These are phyloP conservation scores for Eupithecia vulgata DNA, from an alignment of 2,888 invertebrate species.

Conservation along the genomic window DNA sequence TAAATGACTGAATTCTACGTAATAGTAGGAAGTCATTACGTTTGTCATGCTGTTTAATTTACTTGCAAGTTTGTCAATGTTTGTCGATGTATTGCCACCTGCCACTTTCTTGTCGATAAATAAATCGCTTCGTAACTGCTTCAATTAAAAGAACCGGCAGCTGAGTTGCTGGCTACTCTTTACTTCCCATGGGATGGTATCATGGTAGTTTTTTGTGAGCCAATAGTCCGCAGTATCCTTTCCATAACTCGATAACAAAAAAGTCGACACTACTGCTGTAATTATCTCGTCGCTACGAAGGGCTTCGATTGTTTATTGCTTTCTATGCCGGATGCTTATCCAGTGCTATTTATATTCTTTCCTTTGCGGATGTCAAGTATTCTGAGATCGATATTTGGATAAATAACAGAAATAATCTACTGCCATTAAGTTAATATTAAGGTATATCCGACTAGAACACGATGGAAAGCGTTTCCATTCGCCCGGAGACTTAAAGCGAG, in stretches of 20 bases:
- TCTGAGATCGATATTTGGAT: not conserved
- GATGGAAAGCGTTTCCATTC: constrained; percentile 67
- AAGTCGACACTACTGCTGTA: constrained; percentile 55
- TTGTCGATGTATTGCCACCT: constrained; percentile 34
- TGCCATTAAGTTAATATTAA: not conserved
- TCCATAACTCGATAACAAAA: constrained; percentile 53
- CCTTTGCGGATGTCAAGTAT: constrained; percentile 48
- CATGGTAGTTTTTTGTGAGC: constrained; percentile 51
- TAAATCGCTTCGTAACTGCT: constrained; percentile 28
- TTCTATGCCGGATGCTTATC: constrained; percentile 67
- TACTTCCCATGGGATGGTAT: constrained; percentile 51
- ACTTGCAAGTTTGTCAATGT: constrained; percentile 40
- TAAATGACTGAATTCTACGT: constrained; percentile 50
- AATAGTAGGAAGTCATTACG: constrained; percentile 43
- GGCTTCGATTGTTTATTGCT: constrained; percentile 76
- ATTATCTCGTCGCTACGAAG: constrained; percentile 69
- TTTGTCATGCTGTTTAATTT: constrained; percentile 42
- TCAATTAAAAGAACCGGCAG: constrained; percentile 21
- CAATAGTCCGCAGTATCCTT: constrained; percentile 54
- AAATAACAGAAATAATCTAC: not conserved
- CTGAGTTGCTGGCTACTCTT: constrained; percentile 45
- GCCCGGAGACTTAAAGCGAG: constrained; percentile 62
- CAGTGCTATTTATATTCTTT: constrained; percentile 53
- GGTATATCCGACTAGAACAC: constrained; percentile 14
- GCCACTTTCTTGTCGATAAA: constrained; percentile 36